A percentile compares a stretch with the other conserved stretches of the same genome.
phyloP scores from a whole-genome alignment of 1,140 invertebrate species.

The Cecropterus lyciades region DNA sequence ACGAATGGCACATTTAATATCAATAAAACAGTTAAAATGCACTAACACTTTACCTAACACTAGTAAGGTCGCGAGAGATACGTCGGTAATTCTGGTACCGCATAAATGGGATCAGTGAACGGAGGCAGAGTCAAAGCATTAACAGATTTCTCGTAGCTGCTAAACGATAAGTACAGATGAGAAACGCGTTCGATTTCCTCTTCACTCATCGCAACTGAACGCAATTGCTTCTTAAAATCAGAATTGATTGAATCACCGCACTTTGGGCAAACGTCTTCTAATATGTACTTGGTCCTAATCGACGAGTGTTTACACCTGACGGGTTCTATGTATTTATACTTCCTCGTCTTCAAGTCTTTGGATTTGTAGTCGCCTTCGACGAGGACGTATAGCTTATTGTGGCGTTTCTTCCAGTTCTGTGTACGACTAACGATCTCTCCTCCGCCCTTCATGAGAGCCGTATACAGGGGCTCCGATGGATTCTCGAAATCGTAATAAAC shows the following conservation, averaged over 20 bases:
- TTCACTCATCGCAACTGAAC: conserved; percentile 63
- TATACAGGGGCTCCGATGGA: conserved; percentile 65
- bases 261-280: conserved; percentile 64
- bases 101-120: conserved; percentile 69
- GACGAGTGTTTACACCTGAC: conserved; percentile 56
- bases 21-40: no score
- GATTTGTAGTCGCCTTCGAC: conserved; percentile 49
- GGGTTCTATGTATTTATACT: conserved; percentile 66
- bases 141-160: conserved; percentile 63
- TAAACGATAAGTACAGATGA: conserved; percentile 64
- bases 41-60: conserved; percentile 5
- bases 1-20: no score
- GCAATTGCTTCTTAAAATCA: conserved; percentile 65
- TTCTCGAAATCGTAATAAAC: conserved; percentile 76
- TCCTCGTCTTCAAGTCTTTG: conserved; percentile 44
- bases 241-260: conserved; percentile 60
- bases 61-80: conserved; percentile 53
- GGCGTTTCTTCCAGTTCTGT: conserved; percentile 40
- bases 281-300: conserved; percentile 49
- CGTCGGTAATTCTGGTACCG: conserved; percentile 61
- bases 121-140: conserved; percentile 65
- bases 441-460: conserved; percentile 69
- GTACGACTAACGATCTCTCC: conserved; percentile 64
- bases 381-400: conserved; percentile 52
- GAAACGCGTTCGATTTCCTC: conserved; percentile 67